phyloP scores from a whole-genome alignment of 2,888 invertebrate genomes.

The Melieria crassipennis region DNA sequence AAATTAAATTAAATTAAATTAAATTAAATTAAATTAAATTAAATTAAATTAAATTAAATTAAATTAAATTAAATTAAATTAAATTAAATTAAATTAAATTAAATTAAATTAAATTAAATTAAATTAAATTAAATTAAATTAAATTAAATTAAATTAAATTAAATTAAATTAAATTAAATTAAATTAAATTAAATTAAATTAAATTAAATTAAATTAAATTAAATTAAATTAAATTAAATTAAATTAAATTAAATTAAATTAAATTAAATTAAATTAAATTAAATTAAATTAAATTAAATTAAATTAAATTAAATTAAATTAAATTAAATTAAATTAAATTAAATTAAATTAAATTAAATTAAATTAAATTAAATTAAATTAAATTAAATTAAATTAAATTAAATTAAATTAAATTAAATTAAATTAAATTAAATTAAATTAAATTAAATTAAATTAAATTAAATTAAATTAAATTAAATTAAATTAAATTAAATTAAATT shows the following conservation, averaged over 20 bases:
- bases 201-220: background rate
- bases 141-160: background rate
- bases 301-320: background rate
- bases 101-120: background rate
- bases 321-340: too few relatives aligned
- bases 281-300: background rate
- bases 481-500: conserved; percentile 1
- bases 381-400: too few relatives aligned
- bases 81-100: background rate
- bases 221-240: background rate
- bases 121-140: background rate
- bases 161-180: conserved; percentile 1
- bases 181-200: background rate
- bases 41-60: too few relatives aligned
- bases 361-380: too few relatives aligned
- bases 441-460: background rate
- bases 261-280: background rate
- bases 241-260: background rate
- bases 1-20: too few relatives aligned
- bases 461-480: background rate
- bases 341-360: too few relatives aligned
- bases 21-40: too few relatives aligned
- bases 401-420: background rate
- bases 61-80: too few relatives aligned
- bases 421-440: background rate